Conservation (phyloP, 1,140 invertebrate genomes). For the Tyrophagus putrescentiae region DNA sequence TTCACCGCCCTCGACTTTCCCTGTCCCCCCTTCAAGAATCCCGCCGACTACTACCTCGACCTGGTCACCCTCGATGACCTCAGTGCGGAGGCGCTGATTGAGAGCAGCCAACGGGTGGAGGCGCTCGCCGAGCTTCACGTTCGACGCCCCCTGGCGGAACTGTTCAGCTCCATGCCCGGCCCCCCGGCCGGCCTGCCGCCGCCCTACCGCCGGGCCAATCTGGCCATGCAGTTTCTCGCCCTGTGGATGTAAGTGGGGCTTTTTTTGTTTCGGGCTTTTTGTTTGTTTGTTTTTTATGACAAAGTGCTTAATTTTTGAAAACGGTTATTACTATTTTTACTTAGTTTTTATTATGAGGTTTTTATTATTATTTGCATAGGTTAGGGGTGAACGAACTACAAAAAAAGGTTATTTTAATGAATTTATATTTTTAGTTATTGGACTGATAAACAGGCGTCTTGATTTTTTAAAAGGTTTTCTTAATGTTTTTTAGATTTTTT, state of each 20-base stretch:
- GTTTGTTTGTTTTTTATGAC: no score
- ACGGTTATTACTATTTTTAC: no score
- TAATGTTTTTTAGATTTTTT: no score
- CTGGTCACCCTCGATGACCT: conserved; percentile 80
- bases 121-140: conserved; percentile 66
- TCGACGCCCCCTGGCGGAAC: conserved; percentile 42
- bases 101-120: conserved; percentile 80
- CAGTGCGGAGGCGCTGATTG: conserved; percentile 77
- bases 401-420: no score
- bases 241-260: conserved; percentile 57
- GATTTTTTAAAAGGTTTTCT: no score
- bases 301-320: no score
- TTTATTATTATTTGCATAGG: no score
- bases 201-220: conserved; percentile 42
- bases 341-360: no score
- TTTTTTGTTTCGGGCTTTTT: no score
- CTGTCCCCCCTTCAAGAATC: conserved; percentile 87
- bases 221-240: conserved; percentile 48
- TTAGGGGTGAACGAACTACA: no score
- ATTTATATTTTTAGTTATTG: no score
- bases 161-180: conserved; percentile 49
- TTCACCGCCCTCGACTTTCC: conserved; percentile 85
- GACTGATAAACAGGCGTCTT: no score
- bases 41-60: conserved; percentile 46
- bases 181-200: conserved; percentile 56